Percentiles rank a stretch among this genome's conserved stretches.
Conservation (phyloP, 2,113 vertebrate species). For the Mustela lutreola region DNA sequence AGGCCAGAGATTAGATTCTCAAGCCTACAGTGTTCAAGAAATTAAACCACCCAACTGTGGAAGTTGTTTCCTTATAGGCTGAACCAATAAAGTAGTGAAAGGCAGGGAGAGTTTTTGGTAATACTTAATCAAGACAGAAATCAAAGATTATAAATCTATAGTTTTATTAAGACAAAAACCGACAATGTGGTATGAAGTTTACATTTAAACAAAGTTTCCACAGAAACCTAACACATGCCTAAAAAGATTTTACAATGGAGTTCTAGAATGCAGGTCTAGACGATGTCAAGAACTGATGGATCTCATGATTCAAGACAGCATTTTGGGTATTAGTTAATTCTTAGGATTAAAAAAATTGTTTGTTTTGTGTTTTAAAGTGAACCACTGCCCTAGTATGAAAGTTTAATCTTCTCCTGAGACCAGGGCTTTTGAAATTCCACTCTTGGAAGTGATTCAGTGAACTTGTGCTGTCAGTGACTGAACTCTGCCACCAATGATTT, state of each 20-base stretch:
- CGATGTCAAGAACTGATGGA: constrained; percentile 76
- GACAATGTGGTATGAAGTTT: constrained; percentile 88
- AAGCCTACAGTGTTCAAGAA: neutral
- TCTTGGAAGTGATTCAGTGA: constrained; percentile 55
- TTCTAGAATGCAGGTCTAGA: constrained; percentile 79
- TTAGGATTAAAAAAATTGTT: constrained; percentile 64
- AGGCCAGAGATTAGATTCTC: neutral
- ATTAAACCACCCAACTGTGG: neutral
- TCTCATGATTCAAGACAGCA: constrained; percentile 77
- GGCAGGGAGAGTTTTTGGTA: neutral
- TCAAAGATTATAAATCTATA: constrained; percentile 92
- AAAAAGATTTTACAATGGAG: constrained; percentile 85
- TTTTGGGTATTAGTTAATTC: constrained; percentile 71
- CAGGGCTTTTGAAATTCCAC: constrained; percentile 71
- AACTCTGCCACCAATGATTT: constrained; percentile 69
- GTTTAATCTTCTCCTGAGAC: constrained; percentile 75
- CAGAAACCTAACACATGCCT: constrained; percentile 90
- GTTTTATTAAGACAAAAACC: constrained; percentile 90
- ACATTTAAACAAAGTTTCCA: constrained; percentile 89
- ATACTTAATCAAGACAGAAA: constrained; percentile 74
- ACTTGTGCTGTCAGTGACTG: constrained; percentile 83
- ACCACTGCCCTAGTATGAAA: constrained; percentile 75
- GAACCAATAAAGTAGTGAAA: neutral
- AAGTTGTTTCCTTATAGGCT: constrained; percentile 11
- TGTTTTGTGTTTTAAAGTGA: constrained; percentile 64